phyloP scores from a whole-genome alignment of 2,113 vertebrate species.

The Dipodomys spectabilis region DNA sequence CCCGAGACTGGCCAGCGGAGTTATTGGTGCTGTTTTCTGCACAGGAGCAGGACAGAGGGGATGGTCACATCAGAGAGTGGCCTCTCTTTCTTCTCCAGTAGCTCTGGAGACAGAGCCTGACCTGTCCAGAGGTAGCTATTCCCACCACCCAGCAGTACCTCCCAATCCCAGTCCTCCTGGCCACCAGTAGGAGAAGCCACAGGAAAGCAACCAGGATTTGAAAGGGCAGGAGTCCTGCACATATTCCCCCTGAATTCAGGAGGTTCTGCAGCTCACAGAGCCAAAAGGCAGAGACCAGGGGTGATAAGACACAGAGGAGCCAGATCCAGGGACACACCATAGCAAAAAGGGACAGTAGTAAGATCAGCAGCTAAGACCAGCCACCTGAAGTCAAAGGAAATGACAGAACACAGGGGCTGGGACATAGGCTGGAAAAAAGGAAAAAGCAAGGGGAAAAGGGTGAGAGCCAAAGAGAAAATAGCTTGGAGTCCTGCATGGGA shows the following conservation, averaged over 20 bases:
- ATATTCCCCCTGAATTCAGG: not conserved
- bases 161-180: conserved; percentile 38
- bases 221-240: not conserved
- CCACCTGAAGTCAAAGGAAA: conserved; percentile 60
- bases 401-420: conserved; percentile 64
- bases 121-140: not conserved
- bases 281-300: conserved; percentile 17
- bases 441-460: not conserved
- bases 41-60: not conserved
- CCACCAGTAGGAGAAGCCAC: conserved; percentile 9
- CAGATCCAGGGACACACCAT: not conserved
- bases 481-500: conserved; percentile 49
- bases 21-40: conserved; percentile 95
- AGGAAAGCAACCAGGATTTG: not conserved
- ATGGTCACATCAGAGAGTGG: not conserved
- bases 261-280: conserved; percentile 1
- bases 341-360: conserved; percentile 60
- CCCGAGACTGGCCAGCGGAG: conserved; percentile 93
- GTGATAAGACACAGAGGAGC: conserved; percentile 30
- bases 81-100: not conserved
- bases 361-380: conserved; percentile 55
- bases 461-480: not conserved
- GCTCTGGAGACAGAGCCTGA: not conserved
- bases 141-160: not conserved
- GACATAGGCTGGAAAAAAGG: not conserved